phyloP scores from a whole-genome alignment of 2,113 vertebrate genomes.

The Morone chrysops region DNA sequence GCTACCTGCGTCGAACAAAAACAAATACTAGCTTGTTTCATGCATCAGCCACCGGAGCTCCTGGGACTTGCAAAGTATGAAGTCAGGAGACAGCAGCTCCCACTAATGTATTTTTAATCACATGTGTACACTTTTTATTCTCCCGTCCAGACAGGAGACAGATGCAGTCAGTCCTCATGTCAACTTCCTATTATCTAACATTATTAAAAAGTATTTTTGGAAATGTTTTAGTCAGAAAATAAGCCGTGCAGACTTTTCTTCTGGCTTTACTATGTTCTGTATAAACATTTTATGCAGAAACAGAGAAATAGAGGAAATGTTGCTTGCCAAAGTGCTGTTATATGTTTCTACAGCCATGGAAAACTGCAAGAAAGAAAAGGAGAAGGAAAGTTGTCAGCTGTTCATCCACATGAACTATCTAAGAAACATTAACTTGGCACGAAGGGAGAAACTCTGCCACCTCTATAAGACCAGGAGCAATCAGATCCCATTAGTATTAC shows the following conservation, averaged over 20 bases:
- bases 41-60: constrained; percentile 54
- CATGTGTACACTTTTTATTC: constrained; percentile 58
- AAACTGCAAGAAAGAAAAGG: constrained; percentile 19
- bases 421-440: constrained; percentile 39
- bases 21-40: constrained; percentile 75
- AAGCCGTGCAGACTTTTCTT: background rate
- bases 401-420: constrained; percentile 35
- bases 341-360: constrained; percentile 15
- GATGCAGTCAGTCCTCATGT: constrained; percentile 26
- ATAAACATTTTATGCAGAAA: constrained; percentile 37
- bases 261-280: constrained; percentile 9
- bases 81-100: constrained; percentile 50
- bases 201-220: constrained; percentile 42
- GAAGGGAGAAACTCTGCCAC: constrained; percentile 35
- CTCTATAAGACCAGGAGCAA: constrained; percentile 37
- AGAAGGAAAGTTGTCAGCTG: constrained; percentile 41
- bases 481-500: constrained; percentile 60
- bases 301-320: constrained; percentile 18
- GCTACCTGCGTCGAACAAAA: constrained; percentile 74
- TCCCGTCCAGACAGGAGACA: constrained; percentile 46
- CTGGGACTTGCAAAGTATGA: constrained; percentile 51
- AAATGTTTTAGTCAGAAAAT: constrained; percentile 17
- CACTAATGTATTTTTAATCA: constrained; percentile 76
- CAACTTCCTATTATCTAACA: constrained; percentile 44
- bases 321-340: constrained; percentile 33